These are phyloP conservation scores for Andinoacara biseriatus DNA, from an alignment of 2,113 vertebrate species.

Conservation along the genomic window DNA sequence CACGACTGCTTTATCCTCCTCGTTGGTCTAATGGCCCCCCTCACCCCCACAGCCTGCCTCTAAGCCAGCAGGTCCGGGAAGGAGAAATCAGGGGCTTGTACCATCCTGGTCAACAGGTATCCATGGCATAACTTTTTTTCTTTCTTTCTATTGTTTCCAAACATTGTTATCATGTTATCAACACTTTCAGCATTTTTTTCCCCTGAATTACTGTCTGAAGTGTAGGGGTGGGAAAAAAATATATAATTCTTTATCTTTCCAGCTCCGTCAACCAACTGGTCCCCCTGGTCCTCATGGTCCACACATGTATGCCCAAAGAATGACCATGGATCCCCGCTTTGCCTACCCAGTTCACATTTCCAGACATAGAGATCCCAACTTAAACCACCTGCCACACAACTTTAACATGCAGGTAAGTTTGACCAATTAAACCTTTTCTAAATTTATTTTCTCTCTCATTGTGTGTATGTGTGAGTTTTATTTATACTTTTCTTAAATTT, in stretches of 20 bases:
- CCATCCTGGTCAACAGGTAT: conserved; percentile 77
- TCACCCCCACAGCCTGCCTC: conserved; percentile 73
- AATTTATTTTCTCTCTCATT: not conserved
- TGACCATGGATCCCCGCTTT: conserved; percentile 81
- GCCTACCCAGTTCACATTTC: conserved; percentile 82
- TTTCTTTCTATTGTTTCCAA: not conserved
- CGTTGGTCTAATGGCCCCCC: conserved; percentile 74
- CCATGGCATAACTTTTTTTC: not conserved
- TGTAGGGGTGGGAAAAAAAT: not conserved
- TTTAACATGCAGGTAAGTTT: conserved; percentile 87
- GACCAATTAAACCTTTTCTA: accelerated
- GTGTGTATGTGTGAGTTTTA: not conserved
- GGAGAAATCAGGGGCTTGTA: conserved; percentile 61
- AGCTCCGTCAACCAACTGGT: conserved; percentile 75
- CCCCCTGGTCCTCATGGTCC: conserved; percentile 76
- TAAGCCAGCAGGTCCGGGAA: conserved; percentile 62
- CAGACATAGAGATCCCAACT: conserved; percentile 81
- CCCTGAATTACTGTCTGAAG: not conserved
- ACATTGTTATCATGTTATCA: not conserved
- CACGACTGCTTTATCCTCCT: conserved; percentile 56
- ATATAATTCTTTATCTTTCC: not conserved
- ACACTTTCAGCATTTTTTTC: not conserved
- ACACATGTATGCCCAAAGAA: conserved; percentile 82
- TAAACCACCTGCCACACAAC: conserved; percentile 80
- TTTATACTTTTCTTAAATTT: too few species aligned